Evolutionary conservation across 2,797 vertebrate genomes (phyloP), one percentile per base, ranked within the genome.

Genomic region (Melanotaenia pygmaea): DNA sequence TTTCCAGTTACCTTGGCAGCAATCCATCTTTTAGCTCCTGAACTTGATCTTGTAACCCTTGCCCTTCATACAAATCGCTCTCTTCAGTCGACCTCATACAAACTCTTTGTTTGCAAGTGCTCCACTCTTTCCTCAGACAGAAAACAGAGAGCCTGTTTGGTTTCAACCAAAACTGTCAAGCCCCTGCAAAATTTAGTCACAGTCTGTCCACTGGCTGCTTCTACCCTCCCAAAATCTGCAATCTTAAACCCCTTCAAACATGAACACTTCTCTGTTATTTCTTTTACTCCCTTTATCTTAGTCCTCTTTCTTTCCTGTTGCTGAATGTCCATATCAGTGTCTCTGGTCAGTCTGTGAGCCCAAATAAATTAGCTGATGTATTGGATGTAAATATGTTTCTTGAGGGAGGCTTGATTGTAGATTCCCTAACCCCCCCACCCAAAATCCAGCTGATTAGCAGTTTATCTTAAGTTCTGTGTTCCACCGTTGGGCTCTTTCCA

Each of bases 351-450:
- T 87, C 72, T 81, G 81, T 89, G 81, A 87, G 85, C 79, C 86
- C 79, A 75, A 76, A 85, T 81, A 53, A 69, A 86, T 77, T 76
- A 86, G 83, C 75, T 82, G 82, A 86, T 84, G 68, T 83, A 75
- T 77, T 82, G 86, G 88, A 86, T 91, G 89, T 92, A 90, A 89
- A 92, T 93, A 90, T 82, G 80, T 79, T 84, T 81, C 76, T 82
- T 83, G 54, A 75, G 73, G 77, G 79, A 83, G 64, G 72, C 61
- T 81, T 79, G 66, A 82, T 81, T 74, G 78, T 80, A 75, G 84
- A 83, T 80, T 34, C 32, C 57, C 56, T 76, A 59, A 28, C 26
- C 26, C 26, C 0, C 28, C 28, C 28, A 4, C 50, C 70, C 64
- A 60, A 64, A 82, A 53, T 80, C 64, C 74, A 79, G 81, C 67